A percentile compares a stretch with the other conserved stretches of the same genome.
Conservation (phyloP, 2,113 vertebrate species). For the Dasypus novemcinctus region DNA sequence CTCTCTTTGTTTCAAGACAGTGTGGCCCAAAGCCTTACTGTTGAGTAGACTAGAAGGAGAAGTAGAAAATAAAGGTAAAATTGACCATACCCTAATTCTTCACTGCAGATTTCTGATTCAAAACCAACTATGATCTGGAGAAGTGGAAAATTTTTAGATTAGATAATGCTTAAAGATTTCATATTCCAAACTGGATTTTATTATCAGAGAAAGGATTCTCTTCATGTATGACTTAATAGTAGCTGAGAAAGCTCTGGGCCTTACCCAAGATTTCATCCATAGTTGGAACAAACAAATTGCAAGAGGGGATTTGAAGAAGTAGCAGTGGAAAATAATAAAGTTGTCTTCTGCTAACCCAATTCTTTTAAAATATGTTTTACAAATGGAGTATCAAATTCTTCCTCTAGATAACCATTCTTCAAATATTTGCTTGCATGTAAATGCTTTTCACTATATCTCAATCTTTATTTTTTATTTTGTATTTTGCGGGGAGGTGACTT, state of each 20-base stretch:
- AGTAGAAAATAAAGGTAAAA: background rate
- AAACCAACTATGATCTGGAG: background rate
- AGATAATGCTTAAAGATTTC: background rate
- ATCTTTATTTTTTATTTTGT: background rate
- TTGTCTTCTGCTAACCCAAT: background rate
- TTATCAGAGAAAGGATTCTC: background rate
- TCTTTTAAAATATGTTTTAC: background rate
- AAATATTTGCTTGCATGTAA: background rate
- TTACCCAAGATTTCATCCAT: background rate
- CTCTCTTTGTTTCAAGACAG: background rate
- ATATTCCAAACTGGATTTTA: background rate
- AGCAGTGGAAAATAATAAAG: background rate
- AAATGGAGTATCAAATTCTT: background rate
- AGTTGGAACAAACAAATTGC: background rate
- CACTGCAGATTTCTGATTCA: background rate
- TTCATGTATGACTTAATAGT: background rate
- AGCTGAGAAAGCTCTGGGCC: background rate
- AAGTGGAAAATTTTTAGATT: background rate
- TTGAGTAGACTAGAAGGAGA: background rate
- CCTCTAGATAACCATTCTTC: background rate
- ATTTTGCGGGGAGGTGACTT: background rate
- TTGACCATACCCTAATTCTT: background rate
- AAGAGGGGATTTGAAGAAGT: background rate
- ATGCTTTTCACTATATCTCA: background rate
- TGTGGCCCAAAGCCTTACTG: background rate